phyloP scores from a whole-genome alignment of 2,888 invertebrate genomes.

The Heliconius aoede region DNA sequence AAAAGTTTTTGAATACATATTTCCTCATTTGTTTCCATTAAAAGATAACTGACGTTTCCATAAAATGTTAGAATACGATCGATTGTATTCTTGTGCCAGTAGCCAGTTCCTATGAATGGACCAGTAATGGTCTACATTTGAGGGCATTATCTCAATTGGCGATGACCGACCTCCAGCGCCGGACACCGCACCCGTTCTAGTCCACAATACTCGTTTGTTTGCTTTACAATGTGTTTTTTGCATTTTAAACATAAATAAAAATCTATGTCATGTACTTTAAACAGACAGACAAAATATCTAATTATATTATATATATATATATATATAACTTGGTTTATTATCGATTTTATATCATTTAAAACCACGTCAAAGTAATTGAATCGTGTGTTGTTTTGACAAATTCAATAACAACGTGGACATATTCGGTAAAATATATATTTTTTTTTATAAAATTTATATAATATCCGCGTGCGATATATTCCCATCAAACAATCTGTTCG shows the following conservation, averaged over 20 bases:
- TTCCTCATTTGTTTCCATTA: not conserved
- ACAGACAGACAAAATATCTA: not conserved
- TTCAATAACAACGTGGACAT: not conserved
- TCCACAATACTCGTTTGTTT: slow-evolving; percentile 70
- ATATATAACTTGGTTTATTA: not conserved
- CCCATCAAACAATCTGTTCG: slow-evolving; percentile 28
- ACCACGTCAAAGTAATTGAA: not conserved
- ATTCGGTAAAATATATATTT: not conserved
- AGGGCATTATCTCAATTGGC: slow-evolving; percentile 82
- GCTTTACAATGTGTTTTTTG: slow-evolving; percentile 73
- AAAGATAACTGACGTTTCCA: not conserved
- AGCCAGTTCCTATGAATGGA: slow-evolving; percentile 78
- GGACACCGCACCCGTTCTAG: slow-evolving; percentile 76
- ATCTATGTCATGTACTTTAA: not conserved
- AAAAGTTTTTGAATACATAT: slow-evolving; percentile 1
- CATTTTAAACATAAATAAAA: slow-evolving; percentile 32
- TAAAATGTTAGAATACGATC: not conserved
- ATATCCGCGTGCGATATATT: slow-evolving; percentile 1
- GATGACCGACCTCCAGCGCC: slow-evolving; percentile 75
- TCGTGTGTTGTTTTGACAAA: not conserved
- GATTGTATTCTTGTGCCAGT: slow-evolving; percentile 66
- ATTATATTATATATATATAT: too few species aligned
- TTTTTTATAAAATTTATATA: slow-evolving; percentile 21
- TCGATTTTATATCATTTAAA: not conserved
- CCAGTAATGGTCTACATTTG: slow-evolving; percentile 82